These are phyloP conservation scores for Mustelus asterias DNA, from an alignment of 2,113 vertebrate species.

Conservation along the genomic window DNA sequence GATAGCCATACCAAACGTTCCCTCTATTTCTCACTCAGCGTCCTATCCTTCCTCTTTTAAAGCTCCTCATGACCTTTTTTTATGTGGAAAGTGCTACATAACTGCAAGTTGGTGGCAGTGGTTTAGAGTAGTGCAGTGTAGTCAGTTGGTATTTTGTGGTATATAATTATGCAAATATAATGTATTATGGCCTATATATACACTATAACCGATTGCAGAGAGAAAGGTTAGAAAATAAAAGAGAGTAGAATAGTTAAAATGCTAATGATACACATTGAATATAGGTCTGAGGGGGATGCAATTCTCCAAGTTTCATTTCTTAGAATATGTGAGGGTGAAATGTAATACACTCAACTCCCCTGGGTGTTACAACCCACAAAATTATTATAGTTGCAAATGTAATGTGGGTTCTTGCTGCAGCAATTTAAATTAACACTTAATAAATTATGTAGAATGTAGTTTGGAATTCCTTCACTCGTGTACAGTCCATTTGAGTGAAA, in stretches of 20 bases:
- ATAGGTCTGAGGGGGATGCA: background rate
- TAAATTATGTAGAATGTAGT: background rate
- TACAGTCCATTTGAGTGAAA: background rate
- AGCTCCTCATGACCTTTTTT: background rate
- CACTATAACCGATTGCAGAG: background rate
- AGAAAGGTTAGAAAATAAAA: background rate
- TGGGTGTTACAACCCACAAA: background rate
- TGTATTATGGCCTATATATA: background rate
- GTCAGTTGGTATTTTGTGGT: background rate
- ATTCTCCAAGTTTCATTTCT: background rate
- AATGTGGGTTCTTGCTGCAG: background rate
- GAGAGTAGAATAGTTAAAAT: background rate
- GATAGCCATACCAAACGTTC: background rate
- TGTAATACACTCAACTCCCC: background rate
- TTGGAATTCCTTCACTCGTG: background rate
- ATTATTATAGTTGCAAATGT: background rate
- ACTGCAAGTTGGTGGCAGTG: background rate
- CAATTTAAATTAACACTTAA: background rate
- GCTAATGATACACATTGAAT: background rate
- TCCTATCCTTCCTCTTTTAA: background rate
- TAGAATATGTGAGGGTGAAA: background rate
- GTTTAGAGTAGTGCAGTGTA: background rate
- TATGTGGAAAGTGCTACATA: background rate
- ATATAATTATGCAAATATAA: background rate
- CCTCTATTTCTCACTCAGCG: background rate